Base-by-base conservation (phyloP, 2,888 invertebrate genomes). In the Drosophila fulvimacula region DNA sequence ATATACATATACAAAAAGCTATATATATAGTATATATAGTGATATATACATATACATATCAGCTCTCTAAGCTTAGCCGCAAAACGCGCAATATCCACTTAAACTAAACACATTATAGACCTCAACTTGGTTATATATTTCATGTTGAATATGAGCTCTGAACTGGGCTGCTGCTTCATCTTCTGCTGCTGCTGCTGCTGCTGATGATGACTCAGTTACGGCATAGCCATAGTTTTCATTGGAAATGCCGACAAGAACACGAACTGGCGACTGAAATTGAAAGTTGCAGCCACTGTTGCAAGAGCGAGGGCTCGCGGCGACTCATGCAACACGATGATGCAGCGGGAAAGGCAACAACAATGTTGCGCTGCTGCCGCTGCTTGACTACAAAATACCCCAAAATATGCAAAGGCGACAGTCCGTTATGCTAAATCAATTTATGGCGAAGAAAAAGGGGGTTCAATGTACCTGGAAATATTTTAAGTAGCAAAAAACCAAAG, bases 201-300 rank as follows among this genome's bases (percentile, higher is more conserved):
- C 10, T 46, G 52, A 17, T 68, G 75, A 66, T 78, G 78, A 78
- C 66, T 78, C 78, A 79, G 79, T 77, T 68, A 60, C n/a, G 61
- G 58, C 38, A 38, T 59, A 49, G 59, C 19, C 52, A 49, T 57
- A 61, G 60, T 72, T 67, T 78, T 78, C 69, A 64, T 21, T 59
- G 62, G 75, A 79, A 73, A 44, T 48, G 63, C 63, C 58, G 42
- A 68, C 46, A 42, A 61, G 56, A 62, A 38, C 38, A 61, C 27
- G 46, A 57, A 53, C 39, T 39, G 27, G 46, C 53, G 52, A 38
- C 79, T 56, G 70, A 79, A 79, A 79, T 57, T 73, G 67, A 79
- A 79, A 79, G 79, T 79, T 61, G 63, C 56, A 51, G 77, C 41
- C 69, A 63, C 24, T 57, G 65, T 46, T 44, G 44, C 56, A 56